Conservation (phyloP, 2,797 vertebrate species). For the Ciconia nigra region DNA sequence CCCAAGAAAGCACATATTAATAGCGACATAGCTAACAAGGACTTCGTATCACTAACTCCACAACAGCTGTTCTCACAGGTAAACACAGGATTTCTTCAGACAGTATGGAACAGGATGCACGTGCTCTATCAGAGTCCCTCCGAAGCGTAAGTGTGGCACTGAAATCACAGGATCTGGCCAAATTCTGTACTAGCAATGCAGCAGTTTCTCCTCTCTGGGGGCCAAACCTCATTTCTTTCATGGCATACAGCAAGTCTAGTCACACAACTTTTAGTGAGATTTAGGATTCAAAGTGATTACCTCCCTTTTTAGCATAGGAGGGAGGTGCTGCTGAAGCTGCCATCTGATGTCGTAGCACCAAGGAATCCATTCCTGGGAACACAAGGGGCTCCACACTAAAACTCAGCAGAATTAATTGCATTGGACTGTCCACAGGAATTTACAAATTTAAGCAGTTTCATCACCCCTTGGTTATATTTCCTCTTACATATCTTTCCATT, state of each 20-base stretch:
- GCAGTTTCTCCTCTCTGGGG: neutral
- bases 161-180: neutral
- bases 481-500: neutral
- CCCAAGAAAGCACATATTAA: neutral
- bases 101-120: neutral
- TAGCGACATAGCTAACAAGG: neutral
- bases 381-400: neutral
- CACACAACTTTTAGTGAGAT: neutral
- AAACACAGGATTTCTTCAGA: neutral
- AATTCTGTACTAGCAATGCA: neutral
- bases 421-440: neutral
- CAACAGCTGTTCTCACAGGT: neutral
- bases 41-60: neutral
- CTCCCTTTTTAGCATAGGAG: neutral
- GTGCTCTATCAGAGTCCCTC: neutral
- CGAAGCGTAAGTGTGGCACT: accelerated
- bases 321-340: neutral
- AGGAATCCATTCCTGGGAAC: neutral
- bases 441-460: neutral
- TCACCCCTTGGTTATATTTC: neutral
- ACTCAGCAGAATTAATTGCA: neutral
- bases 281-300: neutral
- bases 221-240: neutral
- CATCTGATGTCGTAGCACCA: neutral
- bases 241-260: accelerated